Percentiles rank a stretch among this genome's conserved stretches.
Evolutionary conservation across 2,113 vertebrate genomes (phyloP).

Genomic region (Mus musculus): DNA sequence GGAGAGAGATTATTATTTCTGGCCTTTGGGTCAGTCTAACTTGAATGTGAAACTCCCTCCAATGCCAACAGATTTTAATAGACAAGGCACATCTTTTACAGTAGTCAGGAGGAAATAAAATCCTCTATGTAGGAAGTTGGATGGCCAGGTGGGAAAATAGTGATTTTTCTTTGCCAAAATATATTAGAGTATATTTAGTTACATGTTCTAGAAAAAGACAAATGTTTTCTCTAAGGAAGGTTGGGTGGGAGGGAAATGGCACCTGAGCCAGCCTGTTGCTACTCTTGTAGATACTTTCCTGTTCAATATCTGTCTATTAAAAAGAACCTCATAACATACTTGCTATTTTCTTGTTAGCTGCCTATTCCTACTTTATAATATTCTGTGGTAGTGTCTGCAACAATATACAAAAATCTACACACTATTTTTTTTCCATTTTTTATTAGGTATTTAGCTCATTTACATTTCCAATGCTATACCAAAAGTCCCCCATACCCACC

Average conservation of each 20-base stretch:
- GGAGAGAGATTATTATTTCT: slow-evolving; percentile 48
- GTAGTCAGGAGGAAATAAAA: slow-evolving; percentile 10
- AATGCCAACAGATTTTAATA: background rate
- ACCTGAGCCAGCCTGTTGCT: background rate
- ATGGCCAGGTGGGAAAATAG: slow-evolving; percentile 20
- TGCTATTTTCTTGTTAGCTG: slow-evolving; percentile 5
- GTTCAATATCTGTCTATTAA: background rate
- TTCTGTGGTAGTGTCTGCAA: slow-evolving; percentile 27
- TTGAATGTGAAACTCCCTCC: background rate
- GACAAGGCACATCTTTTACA: background rate
- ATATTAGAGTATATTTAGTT: slow-evolving; percentile 11
- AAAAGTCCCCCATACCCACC: no score
- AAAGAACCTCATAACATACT: background rate
- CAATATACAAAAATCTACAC: background rate
- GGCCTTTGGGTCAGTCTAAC: slow-evolving; percentile 28
- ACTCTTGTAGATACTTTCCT: background rate
- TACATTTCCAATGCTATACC: no score
- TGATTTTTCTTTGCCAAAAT: slow-evolving; percentile 5
- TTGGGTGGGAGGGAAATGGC: slow-evolving; percentile 13
- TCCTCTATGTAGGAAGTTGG: slow-evolving; percentile 22
- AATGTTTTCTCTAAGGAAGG: slow-evolving; percentile 17
- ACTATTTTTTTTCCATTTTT: background rate
- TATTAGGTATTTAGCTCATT: no score
- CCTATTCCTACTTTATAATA: background rate
- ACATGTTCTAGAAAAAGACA: slow-evolving; percentile 47